Evolutionary conservation across 2,888 invertebrate species (phyloP), one percentile per base, ranked within the genome.

Genomic region (Erebia ligea): DNA sequence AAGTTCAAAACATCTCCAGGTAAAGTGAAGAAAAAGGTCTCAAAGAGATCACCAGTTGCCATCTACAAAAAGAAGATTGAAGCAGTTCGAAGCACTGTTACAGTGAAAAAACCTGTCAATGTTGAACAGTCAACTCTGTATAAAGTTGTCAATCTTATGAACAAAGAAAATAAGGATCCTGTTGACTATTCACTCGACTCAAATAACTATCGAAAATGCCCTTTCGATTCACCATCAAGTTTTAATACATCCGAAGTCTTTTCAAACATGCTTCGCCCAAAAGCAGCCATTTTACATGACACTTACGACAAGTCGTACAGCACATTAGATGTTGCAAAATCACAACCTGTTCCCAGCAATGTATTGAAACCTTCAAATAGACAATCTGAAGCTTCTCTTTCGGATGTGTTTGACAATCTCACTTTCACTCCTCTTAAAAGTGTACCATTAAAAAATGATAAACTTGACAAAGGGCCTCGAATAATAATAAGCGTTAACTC

Each of bases 221-320:
- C 93, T 0, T 93, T 93, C 81, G 91, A 87, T 69, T 89, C 91
- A 11, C 82, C 85, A 54, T 79, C 80, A 56, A 88, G 84, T 68
- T 61, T 92, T 78, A 84, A 92, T 69, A 90, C 87, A 42, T 86
- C 92, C 9, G 92, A 91, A 83, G 79, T 92, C 75, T 93, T 93
- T 79, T 86, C 89, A 4, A 89, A 87, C 67, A 81, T 86, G 75
- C 84, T 80, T 67, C 76, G 82, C 13, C 80, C 84, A 57, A 76
- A 77, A 17, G 76, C 79, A 67, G 76, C 78, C 57, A 66, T 82
- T 40, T 76, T 90, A 62, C 85, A 90, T 71, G 79, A 88, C 63
- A 91, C 91, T 58, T 92, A 89, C 79, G 89, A 92, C 62, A 88
- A 87, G 73, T 82, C 87, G 19, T 82, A 80, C 63, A 74, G 77